Base-by-base conservation (phyloP, 1,140 invertebrate genomes). In the Nilaparvata lugens region DNA sequence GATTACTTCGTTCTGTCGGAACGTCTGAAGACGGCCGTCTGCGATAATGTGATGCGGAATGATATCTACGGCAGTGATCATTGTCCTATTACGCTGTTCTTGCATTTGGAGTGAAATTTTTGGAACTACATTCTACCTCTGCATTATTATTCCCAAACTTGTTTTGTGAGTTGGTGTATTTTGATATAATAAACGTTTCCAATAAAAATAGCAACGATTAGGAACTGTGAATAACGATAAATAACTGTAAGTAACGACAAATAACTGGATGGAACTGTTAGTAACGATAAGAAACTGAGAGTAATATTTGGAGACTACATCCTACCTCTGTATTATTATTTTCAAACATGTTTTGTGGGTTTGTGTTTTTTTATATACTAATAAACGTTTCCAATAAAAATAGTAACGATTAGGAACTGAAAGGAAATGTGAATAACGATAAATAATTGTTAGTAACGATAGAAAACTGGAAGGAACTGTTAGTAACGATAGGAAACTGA, bases 1-100 rank as follows among this genome's bases (percentile, higher is more conserved):
- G 95, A 98, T 76, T 98, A 98, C 72, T 97, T 93, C 72, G 79
- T 98, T 16, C 73, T 95, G 0, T 96, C 93, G 0, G 78, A 95
- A 67, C 79, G 86, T 58, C 75, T 97, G 13, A 71, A 85, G 56
- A 75, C 85, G 1, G 81, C 86, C 21, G 69, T 97, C 11, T 90
- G 89, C 71, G 94, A 97, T 70, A 88, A 81, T 71, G 75, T 85
- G 25, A 90, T 93, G 52, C 78, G 87, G 35, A 81, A 76, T 54
- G 73, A 86, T 62, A 82, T 93, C 4, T 81, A 78, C 67, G 91
- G 92, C n/a, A 93, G 89, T 69, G 91, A 94, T 71, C 92, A 95
- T 73, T 93, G 90, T 69, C 91, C 91, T 0, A 80, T 93, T 63
- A 79, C 85, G 25, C 72, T 91, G n/a, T 87, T 84, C 69, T 66